phyloP scores from a whole-genome alignment of 2,113 vertebrate genomes.

The Cettia cetti region DNA sequence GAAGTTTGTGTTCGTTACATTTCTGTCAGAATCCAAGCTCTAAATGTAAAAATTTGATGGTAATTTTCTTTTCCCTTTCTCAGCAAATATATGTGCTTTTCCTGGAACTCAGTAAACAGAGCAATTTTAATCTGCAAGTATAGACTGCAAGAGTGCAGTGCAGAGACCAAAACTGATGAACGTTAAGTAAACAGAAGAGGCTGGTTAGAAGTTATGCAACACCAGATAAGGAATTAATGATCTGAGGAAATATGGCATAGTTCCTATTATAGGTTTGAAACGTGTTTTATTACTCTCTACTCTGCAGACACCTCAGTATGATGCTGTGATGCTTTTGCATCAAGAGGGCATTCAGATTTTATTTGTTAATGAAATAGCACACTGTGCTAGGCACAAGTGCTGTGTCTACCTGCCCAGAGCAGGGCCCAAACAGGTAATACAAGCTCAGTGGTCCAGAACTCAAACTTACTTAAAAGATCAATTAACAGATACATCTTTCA shows the following conservation, averaged over 20 bases:
- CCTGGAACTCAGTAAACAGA: constrained; percentile 18
- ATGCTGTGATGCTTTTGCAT: background rate
- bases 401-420: background rate
- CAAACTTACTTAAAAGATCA: background rate
- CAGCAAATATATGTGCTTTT: background rate
- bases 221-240: constrained; percentile 64
- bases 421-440: background rate
- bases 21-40: background rate
- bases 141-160: background rate
- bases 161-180: constrained; percentile 31
- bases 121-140: constrained; percentile 3
- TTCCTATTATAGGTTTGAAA: constrained; percentile 39
- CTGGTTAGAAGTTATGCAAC: constrained; percentile 33
- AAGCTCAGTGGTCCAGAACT: background rate
- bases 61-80: constrained; percentile 1
- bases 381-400: background rate
- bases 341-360: background rate
- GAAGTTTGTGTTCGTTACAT: background rate
- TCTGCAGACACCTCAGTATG: background rate
- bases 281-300: constrained; percentile 3
- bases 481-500: background rate
- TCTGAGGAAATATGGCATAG: constrained; percentile 16
- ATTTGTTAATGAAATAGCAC: constrained; percentile 15
- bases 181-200: constrained; percentile 43
- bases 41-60: background rate